A percentile compares a stretch with the other conserved stretches of the same genome.
Conservation (phyloP, 1,140 invertebrate species). For the Drosophila orosa region DNA sequence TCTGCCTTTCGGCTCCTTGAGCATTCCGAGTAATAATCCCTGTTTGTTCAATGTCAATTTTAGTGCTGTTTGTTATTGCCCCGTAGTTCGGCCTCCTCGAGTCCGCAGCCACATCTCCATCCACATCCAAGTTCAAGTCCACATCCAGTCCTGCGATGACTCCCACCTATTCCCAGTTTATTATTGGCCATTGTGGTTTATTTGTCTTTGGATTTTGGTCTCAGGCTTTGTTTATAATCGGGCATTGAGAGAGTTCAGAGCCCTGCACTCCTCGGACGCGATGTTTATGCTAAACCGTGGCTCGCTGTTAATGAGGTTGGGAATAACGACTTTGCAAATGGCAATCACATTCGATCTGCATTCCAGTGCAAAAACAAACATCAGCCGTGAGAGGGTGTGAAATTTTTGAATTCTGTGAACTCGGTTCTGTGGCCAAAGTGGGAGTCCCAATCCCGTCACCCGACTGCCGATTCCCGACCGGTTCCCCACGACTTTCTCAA, state of each 20-base stretch:
- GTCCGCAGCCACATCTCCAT: background rate
- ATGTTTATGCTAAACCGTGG: conserved; percentile 50
- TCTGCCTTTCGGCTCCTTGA: conserved; percentile 37
- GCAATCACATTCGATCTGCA: conserved; percentile 34
- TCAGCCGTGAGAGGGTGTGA: conserved; percentile 51
- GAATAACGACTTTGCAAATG: conserved; percentile 6
- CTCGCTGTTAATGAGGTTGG: conserved; percentile 23
- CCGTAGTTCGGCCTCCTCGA: background rate
- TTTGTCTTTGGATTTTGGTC: conserved; percentile 58
- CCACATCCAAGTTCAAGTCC: background rate
- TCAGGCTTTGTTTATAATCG: conserved; percentile 66
- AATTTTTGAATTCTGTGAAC: conserved; percentile 33
- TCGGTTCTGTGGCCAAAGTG: conserved; percentile 19
- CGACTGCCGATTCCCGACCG: background rate
- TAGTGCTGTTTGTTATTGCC: conserved; percentile 37
- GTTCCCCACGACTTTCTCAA: conserved; percentile 6
- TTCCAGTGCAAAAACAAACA: conserved; percentile 38
- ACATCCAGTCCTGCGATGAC: conserved; percentile 9
- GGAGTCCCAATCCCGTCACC: background rate
- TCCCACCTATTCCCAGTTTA: conserved; percentile 49
- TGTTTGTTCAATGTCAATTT: conserved; percentile 79
- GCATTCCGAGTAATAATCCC: conserved; percentile 51
- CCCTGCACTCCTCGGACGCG: conserved; percentile 13
- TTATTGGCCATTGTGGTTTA: conserved; percentile 56
- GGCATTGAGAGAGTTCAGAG: conserved; percentile 18